Percentiles rank a stretch among this genome's conserved stretches.
Evolutionary conservation across 2,113 vertebrate genomes (phyloP).

Genomic region (Recurvirostra avosetta): DNA sequence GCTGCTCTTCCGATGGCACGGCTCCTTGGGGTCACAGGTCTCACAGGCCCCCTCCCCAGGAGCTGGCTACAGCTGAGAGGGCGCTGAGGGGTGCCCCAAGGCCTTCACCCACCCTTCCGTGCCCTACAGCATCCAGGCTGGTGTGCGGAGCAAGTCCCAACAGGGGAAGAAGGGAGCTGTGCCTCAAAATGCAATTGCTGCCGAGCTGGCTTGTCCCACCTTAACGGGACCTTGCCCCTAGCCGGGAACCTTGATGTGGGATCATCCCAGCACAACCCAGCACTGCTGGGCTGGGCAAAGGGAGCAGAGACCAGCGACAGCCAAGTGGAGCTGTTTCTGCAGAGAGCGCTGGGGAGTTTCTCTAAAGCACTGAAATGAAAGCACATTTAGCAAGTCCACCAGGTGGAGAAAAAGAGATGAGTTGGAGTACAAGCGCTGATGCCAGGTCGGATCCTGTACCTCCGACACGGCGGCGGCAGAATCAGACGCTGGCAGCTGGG

Average conservation of each 20-base stretch:
- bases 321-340: background rate
- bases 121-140: background rate
- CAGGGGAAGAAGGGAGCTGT: background rate
- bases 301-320: rapidly evolving
- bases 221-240: background rate
- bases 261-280: background rate
- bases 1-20: rapidly evolving
- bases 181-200: background rate
- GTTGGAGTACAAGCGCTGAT: rapidly evolving
- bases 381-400: background rate
- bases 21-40: background rate
- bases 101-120: background rate
- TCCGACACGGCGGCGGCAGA: rapidly evolving
- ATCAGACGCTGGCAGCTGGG: background rate
- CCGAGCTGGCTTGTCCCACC: background rate
- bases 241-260: background rate
- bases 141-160: background rate
- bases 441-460: background rate
- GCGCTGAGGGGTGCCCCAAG: background rate
- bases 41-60: background rate
- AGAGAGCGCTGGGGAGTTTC: background rate
- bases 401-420: conserved; percentile 22
- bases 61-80: background rate
- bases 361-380: background rate
- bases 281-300: background rate